Conservation (phyloP, 2,797 vertebrate species). For the Silurus aristotelis region DNA sequence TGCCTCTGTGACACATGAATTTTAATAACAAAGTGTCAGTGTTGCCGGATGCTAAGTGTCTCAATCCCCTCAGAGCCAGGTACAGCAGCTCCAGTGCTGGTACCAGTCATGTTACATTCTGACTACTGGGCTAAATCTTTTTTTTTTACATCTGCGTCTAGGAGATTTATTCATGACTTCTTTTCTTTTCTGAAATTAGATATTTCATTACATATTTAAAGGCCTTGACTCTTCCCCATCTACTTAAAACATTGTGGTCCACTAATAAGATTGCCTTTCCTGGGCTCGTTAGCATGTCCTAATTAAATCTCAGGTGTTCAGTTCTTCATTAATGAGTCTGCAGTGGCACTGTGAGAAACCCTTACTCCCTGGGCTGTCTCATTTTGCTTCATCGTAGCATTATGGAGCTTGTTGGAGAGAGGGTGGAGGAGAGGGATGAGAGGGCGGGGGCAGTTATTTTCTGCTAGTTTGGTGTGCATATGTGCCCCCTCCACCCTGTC, state of each 20-base stretch:
- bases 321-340: slow-evolving; percentile 82
- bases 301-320: slow-evolving; percentile 83
- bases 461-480: slow-evolving; percentile 53
- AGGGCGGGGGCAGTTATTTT: slow-evolving; percentile 43
- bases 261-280: slow-evolving; percentile 62
- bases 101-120: slow-evolving; percentile 17
- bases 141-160: slow-evolving; percentile 25
- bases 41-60: slow-evolving; percentile 32
- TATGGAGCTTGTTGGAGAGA: slow-evolving; percentile 15
- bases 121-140: slow-evolving; percentile 10
- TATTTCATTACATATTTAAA: slow-evolving; percentile 31
- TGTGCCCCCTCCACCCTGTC: slow-evolving; percentile 62
- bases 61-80: slow-evolving; percentile 28
- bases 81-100: slow-evolving; percentile 8
- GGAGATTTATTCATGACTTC: slow-evolving; percentile 4
- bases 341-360: slow-evolving; percentile 65
- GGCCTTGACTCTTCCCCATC: slow-evolving; percentile 31
- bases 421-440: slow-evolving; percentile 14
- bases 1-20: slow-evolving; percentile 51
- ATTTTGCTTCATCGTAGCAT: slow-evolving; percentile 30
- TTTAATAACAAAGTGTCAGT: slow-evolving; percentile 52
- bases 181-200: background rate
- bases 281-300: slow-evolving; percentile 85
- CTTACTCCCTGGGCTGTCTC: slow-evolving; percentile 62
- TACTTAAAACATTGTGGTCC: slow-evolving; percentile 51